These are phyloP conservation scores for Hydrocynus forskahlii DNA, from an alignment of 2,797 vertebrate genomes.

Conservation along the genomic window DNA sequence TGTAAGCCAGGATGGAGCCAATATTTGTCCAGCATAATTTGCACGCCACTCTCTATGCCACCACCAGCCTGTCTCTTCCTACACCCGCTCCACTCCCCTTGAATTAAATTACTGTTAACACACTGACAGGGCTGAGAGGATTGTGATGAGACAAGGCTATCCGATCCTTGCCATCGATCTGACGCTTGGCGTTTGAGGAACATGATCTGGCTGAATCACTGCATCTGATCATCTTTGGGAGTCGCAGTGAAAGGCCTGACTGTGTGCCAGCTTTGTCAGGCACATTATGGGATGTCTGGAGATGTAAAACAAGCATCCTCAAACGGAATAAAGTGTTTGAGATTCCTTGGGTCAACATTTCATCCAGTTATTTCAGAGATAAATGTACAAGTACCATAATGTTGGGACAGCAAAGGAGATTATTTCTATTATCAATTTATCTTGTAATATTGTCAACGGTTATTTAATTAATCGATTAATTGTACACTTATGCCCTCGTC, in stretches of 20 bases:
- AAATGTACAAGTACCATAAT: not conserved
- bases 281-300: not conserved
- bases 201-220: conserved; percentile 20
- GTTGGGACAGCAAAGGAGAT: not conserved
- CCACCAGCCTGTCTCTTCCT: conserved; percentile 15
- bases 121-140: conserved; percentile 26
- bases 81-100: not conserved
- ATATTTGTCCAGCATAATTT: conserved; percentile 34
- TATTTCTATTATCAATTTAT: not conserved
- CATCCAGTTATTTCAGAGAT: not conserved
- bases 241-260: conserved; percentile 1
- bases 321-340: not conserved
- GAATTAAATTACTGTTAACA: conserved; percentile 42
- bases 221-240: not conserved
- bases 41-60: conserved; percentile 12
- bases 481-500: too few relatives aligned
- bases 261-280: not conserved
- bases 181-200: not conserved
- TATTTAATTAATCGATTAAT: not conserved
- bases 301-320: not conserved
- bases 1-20: conserved; percentile 20
- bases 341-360: not conserved
- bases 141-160: conserved; percentile 31
- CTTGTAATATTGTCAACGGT: not conserved
- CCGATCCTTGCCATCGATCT: conserved; percentile 36